phyloP scores from a whole-genome alignment of 2,888 invertebrate species.

The Acleris emargana region DNA sequence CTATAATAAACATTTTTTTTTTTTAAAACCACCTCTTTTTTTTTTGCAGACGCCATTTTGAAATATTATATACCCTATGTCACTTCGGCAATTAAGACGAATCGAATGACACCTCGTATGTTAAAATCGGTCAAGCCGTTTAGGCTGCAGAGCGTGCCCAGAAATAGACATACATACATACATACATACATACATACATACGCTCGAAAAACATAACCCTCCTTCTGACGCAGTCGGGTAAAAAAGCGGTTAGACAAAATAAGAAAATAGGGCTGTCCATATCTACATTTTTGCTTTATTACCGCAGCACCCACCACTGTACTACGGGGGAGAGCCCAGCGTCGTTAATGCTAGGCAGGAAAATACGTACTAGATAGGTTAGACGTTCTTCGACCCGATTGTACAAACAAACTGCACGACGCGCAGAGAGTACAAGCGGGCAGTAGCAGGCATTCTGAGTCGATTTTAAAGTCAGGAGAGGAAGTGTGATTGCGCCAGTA shows the following conservation, averaged over 20 bases:
- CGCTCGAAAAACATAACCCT: conserved; percentile 19
- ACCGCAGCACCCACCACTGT: neutral
- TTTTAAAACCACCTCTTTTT: too few species aligned
- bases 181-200: conserved; percentile 34
- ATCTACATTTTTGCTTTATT: neutral
- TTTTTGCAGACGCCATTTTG: too few species aligned
- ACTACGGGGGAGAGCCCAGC: conserved; percentile 8
- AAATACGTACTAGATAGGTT: neutral
- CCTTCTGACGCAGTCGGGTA: neutral
- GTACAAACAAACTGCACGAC: neutral
- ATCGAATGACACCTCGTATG: too few species aligned
- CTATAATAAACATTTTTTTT: too few species aligned
- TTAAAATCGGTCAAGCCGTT: too few species aligned
- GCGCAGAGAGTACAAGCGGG: neutral
- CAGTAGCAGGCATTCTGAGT: neutral
- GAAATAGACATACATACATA: conserved; percentile 24
- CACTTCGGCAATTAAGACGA: too few species aligned
- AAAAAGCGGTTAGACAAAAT: neutral
- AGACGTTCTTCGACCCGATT: neutral
- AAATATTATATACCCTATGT: too few species aligned
- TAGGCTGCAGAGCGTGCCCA: conserved; percentile 1
- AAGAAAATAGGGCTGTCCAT: neutral
- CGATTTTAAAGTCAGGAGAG: neutral
- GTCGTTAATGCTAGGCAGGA: neutral
- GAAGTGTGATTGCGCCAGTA: neutral